Conservation (phyloP, 1,140 invertebrate genomes). For the Zaprionus lachaisei region DNA sequence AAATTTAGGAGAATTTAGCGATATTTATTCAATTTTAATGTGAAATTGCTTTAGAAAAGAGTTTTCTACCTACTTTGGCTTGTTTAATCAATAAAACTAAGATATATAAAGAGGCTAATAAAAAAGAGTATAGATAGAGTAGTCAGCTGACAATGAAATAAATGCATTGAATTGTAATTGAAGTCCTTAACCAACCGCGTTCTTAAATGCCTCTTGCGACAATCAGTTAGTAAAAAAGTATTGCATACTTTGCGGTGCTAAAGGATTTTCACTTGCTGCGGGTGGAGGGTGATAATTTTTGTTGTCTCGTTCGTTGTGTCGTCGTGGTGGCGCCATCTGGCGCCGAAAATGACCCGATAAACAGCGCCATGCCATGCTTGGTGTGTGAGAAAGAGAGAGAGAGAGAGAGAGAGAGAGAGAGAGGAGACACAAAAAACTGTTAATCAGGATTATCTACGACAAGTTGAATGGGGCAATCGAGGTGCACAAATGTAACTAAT, state of each 20-base stretch:
- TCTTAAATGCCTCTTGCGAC: not conserved
- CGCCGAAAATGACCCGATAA: constrained; percentile 25
- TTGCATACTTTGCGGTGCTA: not conserved
- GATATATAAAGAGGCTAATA: too few relatives aligned
- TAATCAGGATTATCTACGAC: constrained; percentile 50
- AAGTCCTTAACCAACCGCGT: too few relatives aligned
- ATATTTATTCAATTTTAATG: too few relatives aligned
- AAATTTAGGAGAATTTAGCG: too few relatives aligned
- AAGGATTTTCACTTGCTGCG: constrained; percentile 1
- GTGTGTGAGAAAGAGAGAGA: not conserved
- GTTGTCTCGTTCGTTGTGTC: not conserved
- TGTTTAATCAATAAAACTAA: too few relatives aligned
- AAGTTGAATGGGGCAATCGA: constrained; percentile 23
- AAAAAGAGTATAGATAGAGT: not conserved
- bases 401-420: not conserved
- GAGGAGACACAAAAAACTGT: constrained; percentile 14
- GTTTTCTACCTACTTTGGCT: too few relatives aligned
- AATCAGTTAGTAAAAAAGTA: not conserved
- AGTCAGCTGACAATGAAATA: not conserved
- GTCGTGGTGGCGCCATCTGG: not conserved
- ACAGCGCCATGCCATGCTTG: not conserved
- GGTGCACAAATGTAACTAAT: constrained; percentile 41
- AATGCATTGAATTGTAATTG: too few relatives aligned
- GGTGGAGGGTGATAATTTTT: not conserved
- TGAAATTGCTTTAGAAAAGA: too few relatives aligned